Evolutionary conservation across 2,888 invertebrate species (phyloP).

Genomic region (Physocephala rufipes): DNA sequence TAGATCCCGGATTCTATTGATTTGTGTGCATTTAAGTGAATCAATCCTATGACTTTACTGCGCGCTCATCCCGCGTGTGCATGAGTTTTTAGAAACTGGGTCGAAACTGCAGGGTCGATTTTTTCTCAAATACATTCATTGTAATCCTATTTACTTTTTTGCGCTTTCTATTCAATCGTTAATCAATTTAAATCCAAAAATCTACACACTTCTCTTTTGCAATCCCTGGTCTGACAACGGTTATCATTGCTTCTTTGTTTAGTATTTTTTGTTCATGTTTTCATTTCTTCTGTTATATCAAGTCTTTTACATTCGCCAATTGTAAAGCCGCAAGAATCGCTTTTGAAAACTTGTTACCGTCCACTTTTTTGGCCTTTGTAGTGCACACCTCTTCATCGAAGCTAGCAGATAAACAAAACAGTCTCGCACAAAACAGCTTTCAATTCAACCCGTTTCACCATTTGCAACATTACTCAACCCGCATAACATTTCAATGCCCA

Average conservation of each 20-base stretch:
- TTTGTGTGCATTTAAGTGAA: conserved; percentile 23
- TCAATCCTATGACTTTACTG: conserved; percentile 15
- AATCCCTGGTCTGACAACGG: neutral
- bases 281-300: neutral
- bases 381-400: neutral
- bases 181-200: conserved; percentile 12
- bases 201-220: conserved; percentile 5
- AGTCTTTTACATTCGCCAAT: conserved; percentile 8
- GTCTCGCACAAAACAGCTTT: neutral
- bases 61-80: too few relatives aligned
- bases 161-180: conserved; percentile 10
- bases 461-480: neutral
- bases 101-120: neutral
- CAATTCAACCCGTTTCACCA: conserved; percentile 30
- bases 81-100: too few relatives aligned
- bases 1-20: too few relatives aligned
- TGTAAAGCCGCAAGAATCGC: conserved; percentile 47
- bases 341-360: conserved; percentile 42
- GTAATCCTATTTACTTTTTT: conserved; percentile 13
- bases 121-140: neutral
- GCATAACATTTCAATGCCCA: neutral
- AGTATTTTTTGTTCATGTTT: neutral
- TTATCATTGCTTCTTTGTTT: neutral
- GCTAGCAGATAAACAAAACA: neutral
- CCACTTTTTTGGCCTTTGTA: neutral